phyloP scores from a whole-genome alignment of 2,888 invertebrate species.

The Phanerotoma sp. region DNA sequence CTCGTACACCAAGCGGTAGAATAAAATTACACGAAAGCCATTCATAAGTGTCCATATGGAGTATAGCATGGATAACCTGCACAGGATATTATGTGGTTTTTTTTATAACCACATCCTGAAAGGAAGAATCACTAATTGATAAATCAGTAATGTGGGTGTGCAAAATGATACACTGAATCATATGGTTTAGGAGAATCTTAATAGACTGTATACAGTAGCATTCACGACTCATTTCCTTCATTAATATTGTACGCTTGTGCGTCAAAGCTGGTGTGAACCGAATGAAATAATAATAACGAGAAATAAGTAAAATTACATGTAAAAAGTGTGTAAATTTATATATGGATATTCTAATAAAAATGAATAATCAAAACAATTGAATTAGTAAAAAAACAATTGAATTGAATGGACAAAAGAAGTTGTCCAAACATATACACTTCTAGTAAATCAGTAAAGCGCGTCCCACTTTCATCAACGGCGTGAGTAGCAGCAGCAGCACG shows the following conservation, averaged over 20 bases:
- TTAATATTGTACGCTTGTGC: too few relatives aligned
- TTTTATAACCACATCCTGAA: slow-evolving; percentile 39
- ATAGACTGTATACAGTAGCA: slow-evolving; percentile 3
- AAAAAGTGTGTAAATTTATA: too few relatives aligned
- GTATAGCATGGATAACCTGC: neutral
- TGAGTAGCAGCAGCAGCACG: slow-evolving; percentile 1
- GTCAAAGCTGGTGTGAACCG: too few relatives aligned
- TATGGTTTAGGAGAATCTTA: slow-evolving; percentile 25
- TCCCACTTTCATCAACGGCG: slow-evolving; percentile 13
- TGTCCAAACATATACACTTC: slow-evolving; percentile 3
- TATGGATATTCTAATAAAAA: too few relatives aligned
- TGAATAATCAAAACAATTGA: neutral
- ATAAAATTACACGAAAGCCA: neutral
- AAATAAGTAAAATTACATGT: too few relatives aligned
- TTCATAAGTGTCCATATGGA: neutral
- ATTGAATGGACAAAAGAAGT: slow-evolving; percentile 1
- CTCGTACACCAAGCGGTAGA: neutral
- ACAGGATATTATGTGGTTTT: slow-evolving; percentile 34
- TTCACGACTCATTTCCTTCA: slow-evolving; percentile 7
- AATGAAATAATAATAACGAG: too few relatives aligned
- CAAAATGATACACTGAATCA: slow-evolving; percentile 33
- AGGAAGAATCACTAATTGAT: slow-evolving; percentile 23
- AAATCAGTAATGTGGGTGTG: slow-evolving; percentile 11
- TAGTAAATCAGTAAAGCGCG: slow-evolving; percentile 13
- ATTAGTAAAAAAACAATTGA: neutral